Evolutionary conservation across 2,113 vertebrate species (phyloP).

Genomic region (Pavo muticus): DNA sequence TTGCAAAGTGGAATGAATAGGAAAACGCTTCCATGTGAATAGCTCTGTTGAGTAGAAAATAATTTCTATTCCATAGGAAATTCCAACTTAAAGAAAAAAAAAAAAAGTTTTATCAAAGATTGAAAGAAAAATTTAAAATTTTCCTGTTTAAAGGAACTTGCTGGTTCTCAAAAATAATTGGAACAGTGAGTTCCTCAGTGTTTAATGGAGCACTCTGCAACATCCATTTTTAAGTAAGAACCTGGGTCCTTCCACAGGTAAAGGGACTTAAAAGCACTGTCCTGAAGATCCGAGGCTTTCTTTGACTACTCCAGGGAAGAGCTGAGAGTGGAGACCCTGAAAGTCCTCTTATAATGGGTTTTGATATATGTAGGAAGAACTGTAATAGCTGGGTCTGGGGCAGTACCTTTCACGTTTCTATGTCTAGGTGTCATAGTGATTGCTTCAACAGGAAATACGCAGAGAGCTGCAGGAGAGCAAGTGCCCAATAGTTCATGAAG

Average conservation of each 20-base stretch:
- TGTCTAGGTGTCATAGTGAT: background rate
- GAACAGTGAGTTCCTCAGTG: background rate
- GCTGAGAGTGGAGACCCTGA: background rate
- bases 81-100: background rate
- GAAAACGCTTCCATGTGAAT: constrained; percentile 64
- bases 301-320: background rate
- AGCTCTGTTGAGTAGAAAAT: constrained; percentile 40
- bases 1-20: constrained; percentile 63
- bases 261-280: background rate
- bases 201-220: background rate
- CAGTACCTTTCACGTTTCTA: background rate
- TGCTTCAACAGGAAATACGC: background rate
- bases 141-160: constrained; percentile 5
- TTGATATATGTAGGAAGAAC: background rate
- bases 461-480: rapidly evolving
- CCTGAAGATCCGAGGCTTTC: background rate
- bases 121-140: constrained; percentile 2
- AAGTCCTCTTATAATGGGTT: background rate
- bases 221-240: background rate
- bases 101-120: constrained; percentile 1
- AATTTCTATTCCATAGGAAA: constrained; percentile 60
- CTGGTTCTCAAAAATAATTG: constrained; percentile 10
- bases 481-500: background rate
- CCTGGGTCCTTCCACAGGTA: background rate
- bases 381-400: background rate